Percentiles rank a stretch among this genome's conserved stretches.
Evolutionary conservation across 2,888 invertebrate species (phyloP).

Genomic region (Eupithecia inturbata): DNA sequence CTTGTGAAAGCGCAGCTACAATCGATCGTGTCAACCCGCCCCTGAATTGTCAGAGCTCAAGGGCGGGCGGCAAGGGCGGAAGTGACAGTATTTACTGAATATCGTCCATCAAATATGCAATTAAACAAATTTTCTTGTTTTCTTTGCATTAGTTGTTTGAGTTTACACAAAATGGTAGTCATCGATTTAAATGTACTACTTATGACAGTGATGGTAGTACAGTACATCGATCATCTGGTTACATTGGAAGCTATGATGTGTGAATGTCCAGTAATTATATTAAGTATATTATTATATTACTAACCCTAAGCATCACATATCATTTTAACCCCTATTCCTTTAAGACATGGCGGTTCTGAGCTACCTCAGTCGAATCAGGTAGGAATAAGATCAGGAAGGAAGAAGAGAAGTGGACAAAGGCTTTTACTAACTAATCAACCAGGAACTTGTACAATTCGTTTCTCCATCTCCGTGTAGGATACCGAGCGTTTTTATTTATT

Average conservation of each 20-base stretch:
- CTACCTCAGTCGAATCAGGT: too few relatives aligned
- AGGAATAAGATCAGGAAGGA: too few relatives aligned
- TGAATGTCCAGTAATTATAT: background rate
- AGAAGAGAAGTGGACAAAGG: too few relatives aligned
- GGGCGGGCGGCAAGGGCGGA: background rate
- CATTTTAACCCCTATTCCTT: background rate
- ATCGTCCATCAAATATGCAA: background rate
- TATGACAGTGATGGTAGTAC: too few relatives aligned
- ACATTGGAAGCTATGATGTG: background rate
- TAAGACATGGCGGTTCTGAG: background rate
- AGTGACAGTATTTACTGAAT: background rate
- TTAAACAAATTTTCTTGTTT: background rate
- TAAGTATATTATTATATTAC: too few relatives aligned
- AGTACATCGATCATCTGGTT: too few relatives aligned
- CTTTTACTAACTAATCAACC: background rate
- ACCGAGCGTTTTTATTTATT: background rate
- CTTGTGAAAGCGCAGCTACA: background rate
- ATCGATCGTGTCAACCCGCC: background rate
- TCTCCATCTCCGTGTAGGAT: background rate
- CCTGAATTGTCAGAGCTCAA: background rate
- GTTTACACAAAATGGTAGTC: background rate
- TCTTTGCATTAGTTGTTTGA: background rate
- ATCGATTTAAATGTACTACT: too few relatives aligned
- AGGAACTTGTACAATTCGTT: background rate
- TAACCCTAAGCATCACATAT: background rate